Conservation (phyloP, 2,113 vertebrate genomes). For the Tachycineta bicolor region DNA sequence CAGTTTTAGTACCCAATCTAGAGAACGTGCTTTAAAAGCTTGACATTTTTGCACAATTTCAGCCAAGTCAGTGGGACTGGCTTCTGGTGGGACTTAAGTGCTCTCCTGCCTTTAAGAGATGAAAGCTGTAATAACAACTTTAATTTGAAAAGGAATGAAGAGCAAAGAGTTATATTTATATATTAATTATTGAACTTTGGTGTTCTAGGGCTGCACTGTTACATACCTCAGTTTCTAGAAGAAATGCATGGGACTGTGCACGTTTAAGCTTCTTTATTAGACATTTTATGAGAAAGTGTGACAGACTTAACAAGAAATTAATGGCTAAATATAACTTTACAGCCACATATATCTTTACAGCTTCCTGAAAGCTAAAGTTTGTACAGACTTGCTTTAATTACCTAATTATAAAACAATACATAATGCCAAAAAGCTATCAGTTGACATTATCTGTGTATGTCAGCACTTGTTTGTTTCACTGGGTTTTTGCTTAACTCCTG, state of each 20-base stretch:
- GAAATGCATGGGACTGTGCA: neutral
- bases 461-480: conserved; percentile 19
- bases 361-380: conserved; percentile 31
- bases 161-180: neutral
- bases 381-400: conserved; percentile 56
- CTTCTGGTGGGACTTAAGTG: neutral
- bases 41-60: neutral
- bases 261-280: neutral
- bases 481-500: neutral
- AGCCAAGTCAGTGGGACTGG: neutral
- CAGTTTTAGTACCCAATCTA: neutral
- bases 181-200: neutral
- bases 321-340: conserved; percentile 30
- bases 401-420: conserved; percentile 29
- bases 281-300: neutral
- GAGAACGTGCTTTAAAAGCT: neutral
- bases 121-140: neutral
- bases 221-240: neutral
- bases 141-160: neutral
- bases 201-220: neutral
- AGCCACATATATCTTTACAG: conserved; percentile 16
- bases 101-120: neutral
- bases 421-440: conserved; percentile 29
- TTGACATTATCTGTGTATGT: conserved; percentile 37
- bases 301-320: conserved; percentile 32